These are phyloP conservation scores for Yoshiicerus persimilis DNA, from an alignment of 1,140 invertebrate species.

Conservation along the genomic window DNA sequence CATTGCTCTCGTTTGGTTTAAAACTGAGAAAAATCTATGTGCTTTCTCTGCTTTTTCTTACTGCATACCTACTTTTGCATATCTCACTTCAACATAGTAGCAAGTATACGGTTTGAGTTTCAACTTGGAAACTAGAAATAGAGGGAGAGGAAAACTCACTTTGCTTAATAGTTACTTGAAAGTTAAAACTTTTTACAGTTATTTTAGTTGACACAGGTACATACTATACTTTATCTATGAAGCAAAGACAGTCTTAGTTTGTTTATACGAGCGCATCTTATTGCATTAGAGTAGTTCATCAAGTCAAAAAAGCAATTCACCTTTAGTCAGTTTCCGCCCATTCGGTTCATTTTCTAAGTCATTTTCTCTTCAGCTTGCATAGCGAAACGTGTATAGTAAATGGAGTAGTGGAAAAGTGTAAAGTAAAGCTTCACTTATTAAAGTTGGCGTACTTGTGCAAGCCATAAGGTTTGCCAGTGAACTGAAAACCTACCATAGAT, in stretches of 20 bases:
- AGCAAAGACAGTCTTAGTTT: not conserved
- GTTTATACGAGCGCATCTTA: not conserved
- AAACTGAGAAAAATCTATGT: not conserved
- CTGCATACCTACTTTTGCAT: not conserved
- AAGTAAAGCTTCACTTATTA: not conserved
- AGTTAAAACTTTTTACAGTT: not conserved
- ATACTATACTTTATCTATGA: not conserved
- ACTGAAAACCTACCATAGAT: not conserved
- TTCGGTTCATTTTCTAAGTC: not conserved
- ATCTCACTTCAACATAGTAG: not conserved
- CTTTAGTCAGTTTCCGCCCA: not conserved
- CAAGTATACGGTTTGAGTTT: not conserved
- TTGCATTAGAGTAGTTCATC: not conserved
- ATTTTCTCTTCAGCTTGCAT: not conserved
- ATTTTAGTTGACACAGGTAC: not conserved
- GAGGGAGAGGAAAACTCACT: not conserved
- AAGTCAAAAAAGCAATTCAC: slow-evolving; percentile 20
- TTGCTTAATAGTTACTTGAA: not conserved
- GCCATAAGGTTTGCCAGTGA: not conserved
- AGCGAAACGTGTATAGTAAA: not conserved
- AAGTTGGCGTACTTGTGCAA: too few relatives aligned
- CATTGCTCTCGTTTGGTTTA: not conserved
- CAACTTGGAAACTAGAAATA: not conserved
- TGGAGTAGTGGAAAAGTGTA: not conserved
- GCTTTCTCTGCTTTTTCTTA: not conserved